A percentile compares a stretch with the other conserved stretches of the same genome.
Evolutionary conservation across 2,113 vertebrate genomes (phyloP).

Genomic region (Pristiophorus japonicus): DNA sequence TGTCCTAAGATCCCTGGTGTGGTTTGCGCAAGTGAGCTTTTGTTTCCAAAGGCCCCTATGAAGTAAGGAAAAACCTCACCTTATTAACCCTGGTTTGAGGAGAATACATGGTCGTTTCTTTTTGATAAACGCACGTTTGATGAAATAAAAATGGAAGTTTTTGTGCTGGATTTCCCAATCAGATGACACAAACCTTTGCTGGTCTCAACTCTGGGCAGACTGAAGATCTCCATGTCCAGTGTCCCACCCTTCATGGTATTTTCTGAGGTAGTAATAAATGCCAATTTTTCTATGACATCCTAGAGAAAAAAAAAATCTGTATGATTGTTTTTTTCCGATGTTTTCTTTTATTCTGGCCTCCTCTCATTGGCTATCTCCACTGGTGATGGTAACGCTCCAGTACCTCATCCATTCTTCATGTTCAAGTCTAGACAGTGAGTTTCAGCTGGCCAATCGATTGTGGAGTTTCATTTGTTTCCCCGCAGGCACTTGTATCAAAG

Average conservation of each 20-base stretch:
- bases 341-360: not conserved
- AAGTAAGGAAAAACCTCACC: not conserved
- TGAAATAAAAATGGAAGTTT: too few species aligned
- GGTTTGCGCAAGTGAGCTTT: not conserved
- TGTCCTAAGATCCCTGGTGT: too few species aligned
- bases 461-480: too few species aligned
- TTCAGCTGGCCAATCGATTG: not conserved
- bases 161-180: not conserved
- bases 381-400: not conserved
- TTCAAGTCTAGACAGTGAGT: not conserved
- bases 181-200: conserved; percentile 67
- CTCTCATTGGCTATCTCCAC: not conserved
- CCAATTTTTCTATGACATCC: conserved; percentile 74
- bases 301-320: conserved; percentile 45
- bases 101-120: not conserved
- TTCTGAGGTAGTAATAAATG: conserved; percentile 79
- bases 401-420: not conserved
- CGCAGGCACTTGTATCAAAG: too few species aligned
- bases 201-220: conserved; percentile 77
- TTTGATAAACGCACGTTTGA: not conserved
- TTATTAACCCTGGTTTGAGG: not conserved
- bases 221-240: conserved; percentile 83
- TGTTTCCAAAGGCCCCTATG: not conserved
- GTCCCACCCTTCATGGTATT: conserved; percentile 73
- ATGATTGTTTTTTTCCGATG: not conserved